Conservation (phyloP, 92 coral and sea anemone species). For the Ricordea florida region DNA sequence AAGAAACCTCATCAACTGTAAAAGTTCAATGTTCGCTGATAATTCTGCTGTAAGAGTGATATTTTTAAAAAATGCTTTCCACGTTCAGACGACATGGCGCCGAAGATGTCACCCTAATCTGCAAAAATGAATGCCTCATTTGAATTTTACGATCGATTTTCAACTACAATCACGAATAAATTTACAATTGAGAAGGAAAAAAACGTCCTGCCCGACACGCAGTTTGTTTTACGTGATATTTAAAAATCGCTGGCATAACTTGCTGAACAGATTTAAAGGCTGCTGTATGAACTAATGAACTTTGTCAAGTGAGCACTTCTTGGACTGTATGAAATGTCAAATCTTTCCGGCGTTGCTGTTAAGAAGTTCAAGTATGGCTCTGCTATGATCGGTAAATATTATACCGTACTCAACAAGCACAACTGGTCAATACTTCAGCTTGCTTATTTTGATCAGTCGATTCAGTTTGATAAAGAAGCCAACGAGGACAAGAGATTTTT, state of each 20-base stretch:
- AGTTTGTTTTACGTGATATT: too few relatives aligned
- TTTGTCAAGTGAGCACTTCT: too few relatives aligned
- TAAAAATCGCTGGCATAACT: too few relatives aligned
- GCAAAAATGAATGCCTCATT: constrained; percentile 22
- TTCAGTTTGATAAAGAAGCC: too few relatives aligned
- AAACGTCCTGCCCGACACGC: too few relatives aligned
- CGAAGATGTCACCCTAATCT: constrained; percentile 24
- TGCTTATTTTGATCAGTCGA: too few relatives aligned
- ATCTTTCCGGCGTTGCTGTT: neutral
- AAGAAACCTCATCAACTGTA: constrained; percentile 21
- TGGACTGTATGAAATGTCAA: neutral
- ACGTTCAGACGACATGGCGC: constrained; percentile 45
- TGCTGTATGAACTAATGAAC: too few relatives aligned
- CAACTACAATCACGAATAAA: too few relatives aligned
- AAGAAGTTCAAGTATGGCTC: constrained; percentile 28
- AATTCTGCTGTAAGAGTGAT: constrained; percentile 12
- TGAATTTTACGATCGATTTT: neutral
- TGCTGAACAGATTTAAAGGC: too few relatives aligned
- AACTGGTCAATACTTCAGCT: constrained; percentile 12
- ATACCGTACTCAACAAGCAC: constrained; percentile 2
- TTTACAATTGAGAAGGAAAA: too few relatives aligned
- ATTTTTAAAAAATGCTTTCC: constrained; percentile 9
- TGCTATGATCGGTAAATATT: constrained; percentile 12
- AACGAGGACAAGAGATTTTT: too few relatives aligned
- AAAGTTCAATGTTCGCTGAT: constrained; percentile 32